Evolutionary conservation across 2,113 vertebrate genomes (phyloP), one percentile per base, ranked within the genome.

Genomic region (Nannospalax galili): DNA sequence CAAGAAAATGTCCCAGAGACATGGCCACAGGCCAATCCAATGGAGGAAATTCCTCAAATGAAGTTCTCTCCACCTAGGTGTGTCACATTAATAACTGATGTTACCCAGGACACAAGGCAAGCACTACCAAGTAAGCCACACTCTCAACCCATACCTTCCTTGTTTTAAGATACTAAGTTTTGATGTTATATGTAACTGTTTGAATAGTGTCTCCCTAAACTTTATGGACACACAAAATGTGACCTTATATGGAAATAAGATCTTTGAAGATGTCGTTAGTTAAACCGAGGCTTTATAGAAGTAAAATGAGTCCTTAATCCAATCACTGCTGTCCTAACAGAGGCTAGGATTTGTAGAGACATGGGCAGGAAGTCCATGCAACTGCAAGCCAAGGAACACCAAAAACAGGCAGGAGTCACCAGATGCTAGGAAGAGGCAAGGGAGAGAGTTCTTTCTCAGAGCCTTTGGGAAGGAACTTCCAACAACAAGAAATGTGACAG

Each of bases 181-280:
- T 40, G 32, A n/a, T n/a, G n/a, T n/a, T n/a, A n/a, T n/a, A 2
- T 79, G 52, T n/a, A n/a, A n/a, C 19, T 37, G 52, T 32, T 80
- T 58, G 20, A 26, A 24, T 28, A 22, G 56, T n/a, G n/a, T n/a
- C n/a, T n/a, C n/a, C n/a, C n/a, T n/a, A n/a, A n/a, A n/a, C n/a
- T n/a, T n/a, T n/a, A n/a, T n/a, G n/a, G n/a, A n/a, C n/a, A n/a
- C n/a, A n/a, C n/a, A 52, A 52, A 52, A 52, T 52, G 11, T 52
- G 48, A 52, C 48, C 48, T 52, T 52, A 52, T 52, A 7, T 52
- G 58, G 40, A 90, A 69, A 87, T 1, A 58, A n/a, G 28, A 1
- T n/a, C 48, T 80, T 96, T 48, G 67, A 78, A 77, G 40, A 82
- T 35, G 10, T n/a, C n/a, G n/a, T n/a, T n/a, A n/a, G n/a, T n/a